phyloP scores from a whole-genome alignment of 1,140 invertebrate genomes.

The Paralvinella palmiformis region DNA sequence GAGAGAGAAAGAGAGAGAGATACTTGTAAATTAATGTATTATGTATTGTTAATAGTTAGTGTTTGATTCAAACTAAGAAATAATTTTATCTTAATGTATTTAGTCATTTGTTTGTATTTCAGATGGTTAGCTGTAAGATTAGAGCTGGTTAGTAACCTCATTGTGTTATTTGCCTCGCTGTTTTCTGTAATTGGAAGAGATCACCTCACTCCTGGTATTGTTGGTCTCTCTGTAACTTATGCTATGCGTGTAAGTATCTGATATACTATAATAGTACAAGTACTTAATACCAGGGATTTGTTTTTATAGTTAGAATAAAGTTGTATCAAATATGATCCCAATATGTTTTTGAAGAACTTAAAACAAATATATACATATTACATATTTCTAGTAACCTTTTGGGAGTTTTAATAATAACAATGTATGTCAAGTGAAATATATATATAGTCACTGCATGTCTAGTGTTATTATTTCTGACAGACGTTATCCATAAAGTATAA shows the following conservation, averaged over 20 bases:
- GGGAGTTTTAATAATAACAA: neutral
- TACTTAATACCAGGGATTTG: neutral
- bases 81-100: no score
- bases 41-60: no score
- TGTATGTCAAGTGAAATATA: neutral
- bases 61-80: no score
- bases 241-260: slow-evolving; percentile 1
- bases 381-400: neutral
- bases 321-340: neutral
- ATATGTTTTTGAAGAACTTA: neutral
- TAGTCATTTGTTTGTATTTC: neutral
- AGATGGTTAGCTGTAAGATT: neutral
- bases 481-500: no score
- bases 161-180: neutral
- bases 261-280: neutral
- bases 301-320: neutral
- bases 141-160: neutral
- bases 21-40: no score
- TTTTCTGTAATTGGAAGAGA: neutral
- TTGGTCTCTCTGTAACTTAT: neutral
- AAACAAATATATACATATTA: neutral
- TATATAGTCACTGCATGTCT: no score
- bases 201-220: neutral
- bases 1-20: no score
- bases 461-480: no score